Base-by-base conservation (phyloP, 1,140 invertebrate species). In the Drosophila oshimai region DNA sequence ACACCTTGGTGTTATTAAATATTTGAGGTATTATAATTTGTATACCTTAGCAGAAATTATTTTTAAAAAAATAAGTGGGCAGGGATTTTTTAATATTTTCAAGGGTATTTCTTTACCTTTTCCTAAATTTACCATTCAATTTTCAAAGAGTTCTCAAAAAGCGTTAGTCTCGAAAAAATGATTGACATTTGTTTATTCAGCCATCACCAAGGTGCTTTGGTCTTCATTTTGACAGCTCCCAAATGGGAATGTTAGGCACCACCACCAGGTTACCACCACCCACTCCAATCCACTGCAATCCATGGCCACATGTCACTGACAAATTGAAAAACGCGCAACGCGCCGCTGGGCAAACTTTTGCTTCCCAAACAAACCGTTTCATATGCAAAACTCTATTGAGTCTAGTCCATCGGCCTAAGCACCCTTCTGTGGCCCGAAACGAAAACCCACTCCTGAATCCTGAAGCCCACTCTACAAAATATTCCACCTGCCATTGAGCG, bases 301-400 rank as follows among this genome's bases (percentile, higher is more conserved):
- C n/a, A 36, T 41, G 26, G 31, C 47, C 49, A 71, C 57, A 60
- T 81, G 73, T 57, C 54, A 33, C 74, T 41, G 79, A 39, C 69
- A 81, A 81, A 78, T 81, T 80, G 77, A 75, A 80, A 77, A 81
- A 78, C 73, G 57, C 68, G 55, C 39, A 70, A 67, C 34, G 80
- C 70, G 70, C 46, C 36, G 58, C 37, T 65, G 49, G 67, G 70
- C 61, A 84, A 84, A 79, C 74, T 61, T 74, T 58, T 83, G 33
- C 51, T 58, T 50, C 36, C 36, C 62, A 42, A 57, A 54, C 54
- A 57, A 44, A 78, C 47, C 78, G 76, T 83, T 79, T 71, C 64
- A 86, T 84, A 84, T 84, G 79, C 80, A 86, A 74, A 86, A 42
- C 47, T 71, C 70, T 55, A 75, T 75, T 57, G 69, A 54, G 76